phyloP scores from a whole-genome alignment of 1,140 invertebrate genomes.

The Condylostylus longicornis region DNA sequence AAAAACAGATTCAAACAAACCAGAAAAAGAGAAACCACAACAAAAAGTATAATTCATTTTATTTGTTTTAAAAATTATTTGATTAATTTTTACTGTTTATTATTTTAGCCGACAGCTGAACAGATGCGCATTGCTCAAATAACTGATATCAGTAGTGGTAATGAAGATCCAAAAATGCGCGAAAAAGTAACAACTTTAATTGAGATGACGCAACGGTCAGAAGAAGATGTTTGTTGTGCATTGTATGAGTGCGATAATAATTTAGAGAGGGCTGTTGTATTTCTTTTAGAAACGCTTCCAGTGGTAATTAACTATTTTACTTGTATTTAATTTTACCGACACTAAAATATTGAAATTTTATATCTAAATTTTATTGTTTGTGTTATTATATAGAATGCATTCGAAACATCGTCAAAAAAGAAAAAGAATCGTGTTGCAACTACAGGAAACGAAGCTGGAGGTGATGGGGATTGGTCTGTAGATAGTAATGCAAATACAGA shows the following conservation, averaged over 20 bases:
- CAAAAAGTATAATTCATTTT: slow-evolving; percentile 15
- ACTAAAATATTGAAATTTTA: background rate
- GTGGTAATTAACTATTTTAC: slow-evolving; percentile 28
- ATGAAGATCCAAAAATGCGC: slow-evolving; percentile 47
- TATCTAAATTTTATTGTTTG: slow-evolving; percentile 8
- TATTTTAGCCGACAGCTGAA: slow-evolving; percentile 32
- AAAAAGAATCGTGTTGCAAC: slow-evolving; percentile 59
- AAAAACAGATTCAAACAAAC: slow-evolving; percentile 28
- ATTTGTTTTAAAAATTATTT: background rate
- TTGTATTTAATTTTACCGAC: background rate
- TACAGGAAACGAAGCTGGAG: slow-evolving; percentile 29
- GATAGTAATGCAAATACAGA: slow-evolving; percentile 31
- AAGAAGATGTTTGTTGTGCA: slow-evolving; percentile 68
- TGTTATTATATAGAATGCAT: slow-evolving; percentile 54
- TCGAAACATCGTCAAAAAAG: slow-evolving; percentile 71
- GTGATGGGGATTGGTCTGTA: slow-evolving; percentile 36
- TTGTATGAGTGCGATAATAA: slow-evolving; percentile 70
- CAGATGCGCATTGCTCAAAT: slow-evolving; percentile 54
- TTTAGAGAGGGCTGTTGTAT: slow-evolving; percentile 53
- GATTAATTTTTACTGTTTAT: background rate
- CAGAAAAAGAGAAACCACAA: slow-evolving; percentile 32
- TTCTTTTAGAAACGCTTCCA: slow-evolving; percentile 53
- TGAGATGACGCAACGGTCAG: slow-evolving; percentile 62
- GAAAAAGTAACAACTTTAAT: slow-evolving; percentile 64
- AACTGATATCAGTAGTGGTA: slow-evolving; percentile 43